A percentile compares a stretch with the other conserved stretches of the same genome.
These are phyloP conservation scores for Solen grandis DNA, from an alignment of 1,140 invertebrate species.

Conservation along the genomic window DNA sequence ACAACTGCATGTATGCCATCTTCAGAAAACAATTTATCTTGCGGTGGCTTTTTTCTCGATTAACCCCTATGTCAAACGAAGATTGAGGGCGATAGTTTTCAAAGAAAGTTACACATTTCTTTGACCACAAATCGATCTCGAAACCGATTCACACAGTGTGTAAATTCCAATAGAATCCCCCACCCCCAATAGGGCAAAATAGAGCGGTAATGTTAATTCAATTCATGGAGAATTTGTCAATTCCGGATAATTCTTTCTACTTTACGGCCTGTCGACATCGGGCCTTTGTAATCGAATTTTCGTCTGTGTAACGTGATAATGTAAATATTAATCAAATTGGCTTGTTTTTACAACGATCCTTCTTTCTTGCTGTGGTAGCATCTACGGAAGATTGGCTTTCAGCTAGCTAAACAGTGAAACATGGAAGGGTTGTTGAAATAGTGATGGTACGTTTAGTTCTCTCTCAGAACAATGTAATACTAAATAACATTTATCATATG, in stretches of 20 bases:
- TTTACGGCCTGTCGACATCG: constrained; percentile 32
- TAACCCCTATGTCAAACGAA: too few relatives aligned
- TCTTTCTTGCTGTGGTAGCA: too few relatives aligned
- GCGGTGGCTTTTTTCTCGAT: background rate
- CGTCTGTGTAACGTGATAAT: constrained; percentile 26
- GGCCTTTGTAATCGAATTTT: constrained; percentile 21
- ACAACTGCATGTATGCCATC: background rate
- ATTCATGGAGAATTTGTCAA: constrained; percentile 22
- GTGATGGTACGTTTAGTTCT: too few relatives aligned
- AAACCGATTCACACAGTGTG: background rate
- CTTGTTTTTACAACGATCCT: constrained; percentile 40
- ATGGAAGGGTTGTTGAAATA: too few relatives aligned
- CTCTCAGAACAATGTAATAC: too few relatives aligned
- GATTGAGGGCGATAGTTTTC: too few relatives aligned
- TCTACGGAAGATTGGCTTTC: too few relatives aligned
- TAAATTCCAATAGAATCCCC: background rate
- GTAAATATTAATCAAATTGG: constrained; percentile 41
- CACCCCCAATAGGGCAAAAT: background rate
- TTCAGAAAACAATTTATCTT: background rate
- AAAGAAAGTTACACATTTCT: background rate
- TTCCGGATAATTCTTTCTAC: constrained; percentile 30
- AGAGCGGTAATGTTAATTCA: constrained; percentile 18
- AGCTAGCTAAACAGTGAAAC: too few relatives aligned
- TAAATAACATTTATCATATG: too few relatives aligned
- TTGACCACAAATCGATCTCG: background rate